Conservation (phyloP, 2,888 invertebrate species). For the Blera fallax region DNA sequence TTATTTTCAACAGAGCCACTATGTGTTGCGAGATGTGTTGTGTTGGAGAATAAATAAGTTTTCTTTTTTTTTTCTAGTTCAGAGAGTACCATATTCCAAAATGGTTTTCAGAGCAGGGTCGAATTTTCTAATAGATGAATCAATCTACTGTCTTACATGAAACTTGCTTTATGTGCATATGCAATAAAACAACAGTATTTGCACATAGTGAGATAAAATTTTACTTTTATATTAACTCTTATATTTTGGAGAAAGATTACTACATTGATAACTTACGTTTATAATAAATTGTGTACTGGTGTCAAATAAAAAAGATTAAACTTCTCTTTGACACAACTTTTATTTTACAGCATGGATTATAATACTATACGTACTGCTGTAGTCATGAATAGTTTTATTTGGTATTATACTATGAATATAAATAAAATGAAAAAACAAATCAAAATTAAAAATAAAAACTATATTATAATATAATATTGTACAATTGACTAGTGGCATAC, state of each 20-base stretch:
- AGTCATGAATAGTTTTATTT: background rate
- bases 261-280: constrained; percentile 13
- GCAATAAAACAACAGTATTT: background rate
- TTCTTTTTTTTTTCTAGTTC: too few species aligned
- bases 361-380: background rate
- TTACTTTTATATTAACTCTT: constrained; percentile 15
- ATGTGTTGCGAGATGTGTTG: too few species aligned
- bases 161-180: background rate
- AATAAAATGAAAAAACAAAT: background rate
- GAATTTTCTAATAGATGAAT: too few species aligned
- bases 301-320: background rate
- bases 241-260: constrained; percentile 22
- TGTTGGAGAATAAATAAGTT: too few species aligned
- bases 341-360: background rate
- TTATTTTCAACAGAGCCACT: too few species aligned
- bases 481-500: constrained; percentile 61
- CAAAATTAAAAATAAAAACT: constrained; percentile 10
- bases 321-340: constrained; percentile 34
- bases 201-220: background rate
- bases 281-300: background rate
- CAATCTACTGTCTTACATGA: too few species aligned
- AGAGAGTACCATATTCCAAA: too few species aligned
- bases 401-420: background rate
- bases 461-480: constrained; percentile 35
- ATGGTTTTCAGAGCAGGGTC: too few species aligned